A percentile compares a stretch with the other conserved stretches of the same genome.
Conservation (phyloP, 2,888 invertebrate species). For the Ochlodes sylvanus region DNA sequence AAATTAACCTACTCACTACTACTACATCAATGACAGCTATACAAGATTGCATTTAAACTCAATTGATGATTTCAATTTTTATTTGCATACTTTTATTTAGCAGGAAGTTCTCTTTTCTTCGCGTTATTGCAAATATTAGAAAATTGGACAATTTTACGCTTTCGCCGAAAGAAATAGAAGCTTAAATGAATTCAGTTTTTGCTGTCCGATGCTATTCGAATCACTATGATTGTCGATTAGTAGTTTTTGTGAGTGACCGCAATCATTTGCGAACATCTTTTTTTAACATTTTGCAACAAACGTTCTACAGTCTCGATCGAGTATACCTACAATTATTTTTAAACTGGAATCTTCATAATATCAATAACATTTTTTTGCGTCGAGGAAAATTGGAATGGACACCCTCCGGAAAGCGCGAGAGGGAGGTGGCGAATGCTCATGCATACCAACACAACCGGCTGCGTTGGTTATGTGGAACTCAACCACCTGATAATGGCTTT, state of each 20-base stretch:
- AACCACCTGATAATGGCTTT: too few relatives aligned
- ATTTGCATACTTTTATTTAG: too few relatives aligned
- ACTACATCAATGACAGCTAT: too few relatives aligned
- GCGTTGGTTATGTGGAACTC: too few relatives aligned
- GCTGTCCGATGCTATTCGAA: neutral
- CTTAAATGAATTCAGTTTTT: constrained; percentile 13
- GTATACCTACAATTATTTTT: neutral
- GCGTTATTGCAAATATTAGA: neutral
- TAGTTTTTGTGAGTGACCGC: constrained; percentile 1
- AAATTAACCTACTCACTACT: too few relatives aligned
- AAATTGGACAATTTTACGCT: constrained; percentile 7
- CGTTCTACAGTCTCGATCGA: neutral
- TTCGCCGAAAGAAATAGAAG: constrained; percentile 14
- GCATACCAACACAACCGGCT: too few relatives aligned
- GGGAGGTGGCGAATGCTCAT: too few relatives aligned
- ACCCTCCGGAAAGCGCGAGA: too few relatives aligned
- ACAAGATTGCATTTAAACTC: too few relatives aligned
- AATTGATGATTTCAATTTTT: too few relatives aligned
- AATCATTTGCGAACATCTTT: neutral
- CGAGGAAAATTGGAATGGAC: too few relatives aligned
- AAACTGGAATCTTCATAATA: neutral
- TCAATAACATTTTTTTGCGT: too few relatives aligned
- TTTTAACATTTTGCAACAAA: neutral
- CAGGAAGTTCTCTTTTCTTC: neutral
- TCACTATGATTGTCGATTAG: neutral